Percentiles rank a stretch among this genome's conserved stretches.
phyloP scores from a whole-genome alignment of 2,113 vertebrate species.

The Murina feae region DNA sequence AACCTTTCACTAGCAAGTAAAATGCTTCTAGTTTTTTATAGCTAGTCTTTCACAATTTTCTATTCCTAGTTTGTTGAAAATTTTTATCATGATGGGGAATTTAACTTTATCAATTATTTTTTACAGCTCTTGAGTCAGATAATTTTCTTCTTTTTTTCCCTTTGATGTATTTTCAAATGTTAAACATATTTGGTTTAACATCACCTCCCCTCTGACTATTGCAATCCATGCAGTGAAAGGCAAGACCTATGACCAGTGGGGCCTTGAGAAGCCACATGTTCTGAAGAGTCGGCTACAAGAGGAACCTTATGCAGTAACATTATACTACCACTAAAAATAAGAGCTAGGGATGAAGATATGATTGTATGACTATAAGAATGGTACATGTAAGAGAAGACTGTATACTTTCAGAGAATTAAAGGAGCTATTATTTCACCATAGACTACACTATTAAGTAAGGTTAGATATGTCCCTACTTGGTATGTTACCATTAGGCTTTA shows the following conservation, averaged over 20 bases:
- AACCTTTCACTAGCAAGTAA: background rate
- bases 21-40: background rate
- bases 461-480: background rate
- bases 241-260: background rate
- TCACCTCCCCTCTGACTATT: background rate
- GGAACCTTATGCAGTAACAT: background rate
- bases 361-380: background rate
- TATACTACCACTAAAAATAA: background rate
- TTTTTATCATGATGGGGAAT: background rate
- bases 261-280: background rate
- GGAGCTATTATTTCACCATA: background rate
- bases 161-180: background rate
- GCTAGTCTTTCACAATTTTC: background rate
- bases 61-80: background rate
- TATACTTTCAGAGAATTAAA: background rate
- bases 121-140: background rate
- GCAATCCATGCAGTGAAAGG: background rate
- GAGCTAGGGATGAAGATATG: background rate
- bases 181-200: background rate
- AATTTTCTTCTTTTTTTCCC: background rate
- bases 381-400: background rate
- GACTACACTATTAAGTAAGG: background rate
- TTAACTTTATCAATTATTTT: background rate
- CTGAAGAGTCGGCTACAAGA: background rate
- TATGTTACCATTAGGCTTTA: background rate